These are phyloP conservation scores for Lasiurus borealis DNA, from an alignment of 2,113 vertebrate species.

Conservation along the genomic window DNA sequence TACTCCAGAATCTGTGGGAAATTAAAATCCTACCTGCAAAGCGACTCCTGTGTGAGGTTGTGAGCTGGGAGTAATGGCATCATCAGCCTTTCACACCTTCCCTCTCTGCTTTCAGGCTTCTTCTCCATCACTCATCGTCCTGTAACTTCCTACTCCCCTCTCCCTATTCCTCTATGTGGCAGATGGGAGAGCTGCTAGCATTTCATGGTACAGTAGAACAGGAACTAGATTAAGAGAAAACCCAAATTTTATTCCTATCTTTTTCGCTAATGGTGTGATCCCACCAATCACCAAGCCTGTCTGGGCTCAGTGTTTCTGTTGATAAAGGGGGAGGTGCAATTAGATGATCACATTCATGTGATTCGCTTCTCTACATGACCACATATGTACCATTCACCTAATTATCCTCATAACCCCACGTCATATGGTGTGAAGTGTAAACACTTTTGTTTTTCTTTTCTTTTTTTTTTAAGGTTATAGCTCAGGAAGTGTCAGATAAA, in stretches of 20 bases:
- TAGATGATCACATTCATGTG: neutral
- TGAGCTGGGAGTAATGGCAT: neutral
- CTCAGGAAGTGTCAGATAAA: slow-evolving; percentile 92
- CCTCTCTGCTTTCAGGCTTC: too few species aligned
- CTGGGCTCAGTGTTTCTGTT: neutral
- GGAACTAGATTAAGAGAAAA: neutral
- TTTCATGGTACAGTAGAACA: neutral
- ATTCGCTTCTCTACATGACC: neutral
- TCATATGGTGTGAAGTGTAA: neutral
- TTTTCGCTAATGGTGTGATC: neutral
- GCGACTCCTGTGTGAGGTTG: accelerated
- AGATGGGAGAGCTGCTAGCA: neutral
- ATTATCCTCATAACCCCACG: neutral
- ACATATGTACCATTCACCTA: neutral
- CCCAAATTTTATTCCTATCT: neutral
- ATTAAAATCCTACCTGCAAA: neutral
- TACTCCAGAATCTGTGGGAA: neutral
- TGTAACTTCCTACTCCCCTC: neutral
- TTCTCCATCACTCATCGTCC: too few species aligned
- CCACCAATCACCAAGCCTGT: neutral
- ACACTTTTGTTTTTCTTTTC: neutral
- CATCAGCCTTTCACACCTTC: neutral
- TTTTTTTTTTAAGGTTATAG: slow-evolving; percentile 89
- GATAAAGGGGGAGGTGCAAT: neutral
- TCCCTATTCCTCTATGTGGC: neutral